Evolutionary conservation across 2,888 invertebrate genomes (phyloP).

Genomic region (Pseudanteris insignis): DNA sequence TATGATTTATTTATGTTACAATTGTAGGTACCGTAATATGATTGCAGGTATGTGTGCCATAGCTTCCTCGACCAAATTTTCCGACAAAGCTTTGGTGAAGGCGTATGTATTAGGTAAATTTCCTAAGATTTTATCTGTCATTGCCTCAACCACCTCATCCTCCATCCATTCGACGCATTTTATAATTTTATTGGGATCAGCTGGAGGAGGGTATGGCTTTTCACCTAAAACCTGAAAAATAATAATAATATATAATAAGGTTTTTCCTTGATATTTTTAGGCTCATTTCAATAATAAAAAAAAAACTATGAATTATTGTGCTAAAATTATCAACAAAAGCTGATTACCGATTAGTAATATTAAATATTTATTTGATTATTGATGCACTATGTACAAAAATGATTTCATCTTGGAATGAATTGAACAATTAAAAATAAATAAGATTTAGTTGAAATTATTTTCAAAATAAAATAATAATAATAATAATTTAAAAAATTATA

Average conservation of each 20-base stretch:
- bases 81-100: conserved; percentile 91
- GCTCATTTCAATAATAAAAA: background rate
- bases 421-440: no score
- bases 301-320: conserved; percentile 3
- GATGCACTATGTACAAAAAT: no score
- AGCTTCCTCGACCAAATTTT: conserved; percentile 82
- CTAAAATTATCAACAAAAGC: background rate
- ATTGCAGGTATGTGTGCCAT: conserved; percentile 80
- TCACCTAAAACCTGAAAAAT: conserved; percentile 74
- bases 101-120: conserved; percentile 92
- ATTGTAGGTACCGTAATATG: conserved; percentile 74
- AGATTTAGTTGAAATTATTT: no score
- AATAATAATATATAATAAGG: background rate
- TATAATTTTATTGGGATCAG: conserved; percentile 79
- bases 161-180: conserved; percentile 82
- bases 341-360: no score
- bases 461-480: no score
- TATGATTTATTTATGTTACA: background rate
- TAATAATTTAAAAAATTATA: no score
- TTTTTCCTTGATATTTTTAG: no score
- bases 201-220: conserved; percentile 85
- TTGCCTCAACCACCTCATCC: conserved; percentile 74
- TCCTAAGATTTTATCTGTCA: conserved; percentile 76
- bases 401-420: no score
- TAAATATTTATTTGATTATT: no score